A percentile compares a stretch with the other conserved stretches of the same genome.
Conservation (phyloP, 2,888 invertebrate species). For the Notodonta dromedarius region DNA sequence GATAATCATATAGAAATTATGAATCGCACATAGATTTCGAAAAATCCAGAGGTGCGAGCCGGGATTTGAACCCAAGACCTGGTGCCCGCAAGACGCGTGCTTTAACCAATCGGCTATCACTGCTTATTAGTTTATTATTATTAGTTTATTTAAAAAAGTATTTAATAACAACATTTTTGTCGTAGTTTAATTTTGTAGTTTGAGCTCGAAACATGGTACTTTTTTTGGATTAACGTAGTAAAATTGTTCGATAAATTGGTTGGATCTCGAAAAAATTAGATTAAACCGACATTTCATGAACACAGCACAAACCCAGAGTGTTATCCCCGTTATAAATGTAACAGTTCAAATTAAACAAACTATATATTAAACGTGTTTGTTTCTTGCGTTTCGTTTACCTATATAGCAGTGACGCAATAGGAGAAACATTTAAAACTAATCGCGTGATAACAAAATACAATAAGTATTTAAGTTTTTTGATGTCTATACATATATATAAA, state of each 20-base stretch:
- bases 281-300: not conserved
- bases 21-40: too few relatives aligned
- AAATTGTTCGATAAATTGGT: not conserved
- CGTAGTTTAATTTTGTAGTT: too few relatives aligned
- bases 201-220: too few relatives aligned
- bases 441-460: not conserved
- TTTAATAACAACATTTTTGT: too few relatives aligned
- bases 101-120: too few relatives aligned
- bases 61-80: too few relatives aligned
- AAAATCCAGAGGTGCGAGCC: too few relatives aligned
- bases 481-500: too few relatives aligned
- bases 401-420: not conserved
- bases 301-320: not conserved
- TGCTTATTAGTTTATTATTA: too few relatives aligned
- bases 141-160: too few relatives aligned
- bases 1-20: too few relatives aligned
- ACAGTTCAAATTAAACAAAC: constrained; percentile 1
- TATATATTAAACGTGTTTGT: not conserved
- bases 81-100: too few relatives aligned
- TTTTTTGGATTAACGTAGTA: not conserved
- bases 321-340: not conserved
- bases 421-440: not conserved
- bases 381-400: not conserved
- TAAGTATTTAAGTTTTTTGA: not conserved
- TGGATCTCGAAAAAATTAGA: not conserved